Percentiles rank a stretch among this genome's conserved stretches.
These are phyloP conservation scores for Eupeodes latifasciatus DNA, from an alignment of 2,888 invertebrate species.

Conservation along the genomic window DNA sequence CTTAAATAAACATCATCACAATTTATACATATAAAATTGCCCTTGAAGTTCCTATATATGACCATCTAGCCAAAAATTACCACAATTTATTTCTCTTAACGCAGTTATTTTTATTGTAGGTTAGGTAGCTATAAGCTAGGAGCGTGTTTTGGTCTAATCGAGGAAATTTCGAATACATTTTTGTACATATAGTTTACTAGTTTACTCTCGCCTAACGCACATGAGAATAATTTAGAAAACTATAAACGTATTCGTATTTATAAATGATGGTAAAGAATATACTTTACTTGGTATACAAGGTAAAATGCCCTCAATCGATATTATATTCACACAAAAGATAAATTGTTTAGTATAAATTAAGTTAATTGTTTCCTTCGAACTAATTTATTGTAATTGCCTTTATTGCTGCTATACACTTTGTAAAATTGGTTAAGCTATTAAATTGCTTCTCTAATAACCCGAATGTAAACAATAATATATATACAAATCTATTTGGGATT, in stretches of 20 bases:
- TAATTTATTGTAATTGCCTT: constrained; percentile 55
- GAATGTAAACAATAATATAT: neutral
- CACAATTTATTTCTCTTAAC: constrained; percentile 9
- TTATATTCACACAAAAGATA: constrained; percentile 45
- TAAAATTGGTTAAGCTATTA: constrained; percentile 2
- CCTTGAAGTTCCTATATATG: constrained; percentile 9
- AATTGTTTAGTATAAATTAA: constrained; percentile 71
- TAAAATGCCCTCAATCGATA: constrained; percentile 4
- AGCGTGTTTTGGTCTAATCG: neutral
- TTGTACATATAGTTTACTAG: too few species aligned
- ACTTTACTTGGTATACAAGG: too few species aligned
- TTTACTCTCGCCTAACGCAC: neutral
- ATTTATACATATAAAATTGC: neutral
- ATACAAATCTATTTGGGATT: neutral
- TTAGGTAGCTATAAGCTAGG: neutral
- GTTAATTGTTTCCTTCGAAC: constrained; percentile 68
- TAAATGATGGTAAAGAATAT: neutral
- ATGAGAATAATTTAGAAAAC: constrained; percentile 5
- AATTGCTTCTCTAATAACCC: neutral
- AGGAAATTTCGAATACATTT: constrained; percentile 2
- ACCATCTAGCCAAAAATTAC: constrained; percentile 15
- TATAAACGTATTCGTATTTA: neutral
- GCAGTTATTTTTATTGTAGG: neutral
- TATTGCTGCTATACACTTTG: constrained; percentile 4
- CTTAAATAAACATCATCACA: neutral